These are phyloP conservation scores for Tursiops truncatus DNA, from an alignment of 2,113 vertebrate species.

Conservation along the genomic window DNA sequence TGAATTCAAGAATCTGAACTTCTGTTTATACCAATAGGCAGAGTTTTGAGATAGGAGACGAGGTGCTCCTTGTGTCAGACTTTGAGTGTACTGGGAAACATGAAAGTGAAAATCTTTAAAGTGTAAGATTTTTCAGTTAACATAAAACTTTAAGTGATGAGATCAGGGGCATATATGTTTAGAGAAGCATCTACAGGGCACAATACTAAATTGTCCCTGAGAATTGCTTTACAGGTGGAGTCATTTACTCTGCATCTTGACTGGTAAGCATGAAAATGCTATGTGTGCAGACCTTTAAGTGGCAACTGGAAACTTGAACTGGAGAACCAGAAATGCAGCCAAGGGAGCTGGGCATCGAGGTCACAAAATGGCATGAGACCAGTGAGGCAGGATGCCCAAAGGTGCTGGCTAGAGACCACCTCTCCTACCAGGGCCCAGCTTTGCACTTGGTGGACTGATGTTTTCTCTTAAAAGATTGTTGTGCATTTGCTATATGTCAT, in stretches of 20 bases:
- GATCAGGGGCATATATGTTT: neutral
- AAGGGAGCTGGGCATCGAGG: neutral
- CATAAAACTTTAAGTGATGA: neutral
- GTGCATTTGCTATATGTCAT: neutral
- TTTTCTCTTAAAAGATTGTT: neutral
- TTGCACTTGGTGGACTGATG: neutral
- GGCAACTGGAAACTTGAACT: neutral
- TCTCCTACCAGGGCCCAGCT: neutral
- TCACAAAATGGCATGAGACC: neutral
- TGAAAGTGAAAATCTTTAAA: neutral
- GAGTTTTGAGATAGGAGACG: neutral
- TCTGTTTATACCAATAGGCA: neutral
- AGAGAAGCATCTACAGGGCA: neutral
- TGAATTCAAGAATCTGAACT: neutral
- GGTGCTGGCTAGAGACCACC: neutral
- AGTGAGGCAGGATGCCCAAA: rapidly evolving
- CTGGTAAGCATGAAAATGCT: neutral
- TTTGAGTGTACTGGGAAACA: neutral
- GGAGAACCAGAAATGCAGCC: neutral
- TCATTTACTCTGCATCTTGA: neutral
- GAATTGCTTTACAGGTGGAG: neutral
- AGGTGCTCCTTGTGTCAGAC: neutral
- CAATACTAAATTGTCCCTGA: neutral
- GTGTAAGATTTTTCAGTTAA: neutral
- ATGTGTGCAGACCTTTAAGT: neutral